These are phyloP conservation scores for Bimastos eiseni DNA, from an alignment of 2,888 invertebrate species.

Conservation along the genomic window DNA sequence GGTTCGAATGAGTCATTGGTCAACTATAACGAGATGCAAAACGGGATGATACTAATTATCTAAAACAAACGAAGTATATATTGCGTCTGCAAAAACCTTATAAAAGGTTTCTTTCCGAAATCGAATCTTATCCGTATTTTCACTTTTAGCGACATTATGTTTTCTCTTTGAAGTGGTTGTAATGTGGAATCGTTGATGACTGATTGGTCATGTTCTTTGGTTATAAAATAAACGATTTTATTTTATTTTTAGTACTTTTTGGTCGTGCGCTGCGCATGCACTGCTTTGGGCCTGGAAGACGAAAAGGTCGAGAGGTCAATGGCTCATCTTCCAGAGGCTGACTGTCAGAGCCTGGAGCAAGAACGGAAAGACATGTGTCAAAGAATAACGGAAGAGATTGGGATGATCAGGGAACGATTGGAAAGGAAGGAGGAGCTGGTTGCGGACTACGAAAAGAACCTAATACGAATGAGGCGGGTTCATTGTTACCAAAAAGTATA, in stretches of 20 bases:
- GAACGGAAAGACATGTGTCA: neutral
- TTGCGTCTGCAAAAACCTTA: too few relatives aligned
- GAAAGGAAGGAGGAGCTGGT: neutral
- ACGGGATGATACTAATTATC: too few relatives aligned
- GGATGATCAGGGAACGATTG: neutral
- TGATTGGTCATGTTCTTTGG: too few relatives aligned
- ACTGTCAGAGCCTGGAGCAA: neutral
- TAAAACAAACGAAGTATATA: too few relatives aligned
- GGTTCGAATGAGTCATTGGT: too few relatives aligned
- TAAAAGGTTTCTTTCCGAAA: too few relatives aligned
- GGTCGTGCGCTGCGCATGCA: neutral
- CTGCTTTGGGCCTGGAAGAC: neutral
- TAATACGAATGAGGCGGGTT: neutral
- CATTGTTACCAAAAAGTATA: neutral
- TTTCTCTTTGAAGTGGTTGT: too few relatives aligned
- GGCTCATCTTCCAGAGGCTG: neutral
- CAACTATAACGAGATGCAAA: too few relatives aligned
- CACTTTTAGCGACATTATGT: too few relatives aligned
- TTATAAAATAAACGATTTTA: too few relatives aligned
- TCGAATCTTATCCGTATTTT: too few relatives aligned
- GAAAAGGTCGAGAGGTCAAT: neutral
- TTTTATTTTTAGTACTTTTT: neutral
- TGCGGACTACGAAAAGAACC: neutral
- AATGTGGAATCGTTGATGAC: too few relatives aligned
- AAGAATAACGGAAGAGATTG: neutral